Base-by-base conservation (phyloP, 2,888 invertebrate genomes). In the Pseudanteris insignis region DNA sequence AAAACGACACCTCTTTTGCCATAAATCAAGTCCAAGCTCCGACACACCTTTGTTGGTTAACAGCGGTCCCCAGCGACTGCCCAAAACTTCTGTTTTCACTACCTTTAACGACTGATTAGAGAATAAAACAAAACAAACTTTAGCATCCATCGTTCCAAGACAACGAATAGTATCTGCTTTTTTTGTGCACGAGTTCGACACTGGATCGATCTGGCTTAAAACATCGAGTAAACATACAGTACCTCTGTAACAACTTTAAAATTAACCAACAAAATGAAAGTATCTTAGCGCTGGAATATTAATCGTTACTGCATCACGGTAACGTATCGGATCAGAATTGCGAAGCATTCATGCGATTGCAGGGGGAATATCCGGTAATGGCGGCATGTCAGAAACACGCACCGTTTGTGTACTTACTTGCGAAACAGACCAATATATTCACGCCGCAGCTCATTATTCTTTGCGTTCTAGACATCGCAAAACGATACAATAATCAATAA, bases 1-100 rank as follows among this genome's bases (percentile, higher is more conserved):
- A 71, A 72, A 72, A 72, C 72, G 71, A 67, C 74, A 62, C 67
- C 72, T 69, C 72, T 71, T 74, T 74, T 70, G 72, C 72, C 70
- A 74, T 76, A 76, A 76, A 77, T 75, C 75, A 77, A 74, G 70
- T 34, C 53, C 61, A 48, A 50, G 18, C 50, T 38, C 38, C 46
- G 7, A n/a, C n/a, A n/a, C 53, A 41, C 41, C 41, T 59, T 54
- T 54, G 63, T 63, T 47, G 41, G 57, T 47, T 41, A 46, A 41
- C 46, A 41, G 30, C 15, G 25, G 18, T 50, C 55, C 43, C 50
- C 26, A 7, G 32, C n/a, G n/a, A n/a, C n/a, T n/a, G n/a, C n/a
- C n/a, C n/a, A n/a, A n/a, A n/a, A n/a, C 18, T n/a, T n/a, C n/a
- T n/a, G n/a, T n/a, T n/a, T n/a, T n/a, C n/a, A n/a, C n/a, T n/a